Evolutionary conservation across 2,888 invertebrate genomes (phyloP).

Genomic region (Drymonia ruficornis): DNA sequence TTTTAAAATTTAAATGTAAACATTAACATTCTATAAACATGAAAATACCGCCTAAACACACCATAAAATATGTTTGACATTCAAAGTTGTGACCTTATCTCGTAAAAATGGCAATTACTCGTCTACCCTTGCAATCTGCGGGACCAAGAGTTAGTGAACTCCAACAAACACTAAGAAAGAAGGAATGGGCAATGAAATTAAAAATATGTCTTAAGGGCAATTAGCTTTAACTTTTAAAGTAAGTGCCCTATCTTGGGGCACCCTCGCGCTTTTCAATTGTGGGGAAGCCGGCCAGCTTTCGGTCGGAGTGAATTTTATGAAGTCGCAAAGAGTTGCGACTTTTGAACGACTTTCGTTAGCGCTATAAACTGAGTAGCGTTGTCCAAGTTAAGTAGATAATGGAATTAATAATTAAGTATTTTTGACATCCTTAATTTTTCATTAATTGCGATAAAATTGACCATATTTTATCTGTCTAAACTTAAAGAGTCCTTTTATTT

Average conservation of each 20-base stretch:
- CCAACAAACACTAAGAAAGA: constrained; percentile 77
- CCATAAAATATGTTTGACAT: constrained; percentile 80
- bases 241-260: constrained; percentile 79
- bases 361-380: constrained; percentile 23
- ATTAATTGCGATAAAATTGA: background rate
- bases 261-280: constrained; percentile 82
- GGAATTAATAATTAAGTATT: constrained; percentile 11
- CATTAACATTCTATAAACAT: constrained; percentile 10
- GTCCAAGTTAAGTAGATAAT: constrained; percentile 23
- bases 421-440: constrained; percentile 1
- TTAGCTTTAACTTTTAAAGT: constrained; percentile 85
- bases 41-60: constrained; percentile 48
- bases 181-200: constrained; percentile 85
- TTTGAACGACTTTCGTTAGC: constrained; percentile 66
- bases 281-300: constrained; percentile 74
- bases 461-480: background rate
- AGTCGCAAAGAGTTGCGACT: constrained; percentile 71
- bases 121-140: constrained; percentile 70
- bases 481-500: background rate
- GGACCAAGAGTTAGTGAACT: constrained; percentile 72
- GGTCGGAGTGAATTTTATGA: constrained; percentile 80
- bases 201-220: constrained; percentile 86
- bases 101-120: constrained; percentile 81
- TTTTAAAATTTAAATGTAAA: too few species aligned
- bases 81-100: constrained; percentile 81